phyloP scores from a whole-genome alignment of 2,888 invertebrate species.

The Eustalomyia histrio region DNA sequence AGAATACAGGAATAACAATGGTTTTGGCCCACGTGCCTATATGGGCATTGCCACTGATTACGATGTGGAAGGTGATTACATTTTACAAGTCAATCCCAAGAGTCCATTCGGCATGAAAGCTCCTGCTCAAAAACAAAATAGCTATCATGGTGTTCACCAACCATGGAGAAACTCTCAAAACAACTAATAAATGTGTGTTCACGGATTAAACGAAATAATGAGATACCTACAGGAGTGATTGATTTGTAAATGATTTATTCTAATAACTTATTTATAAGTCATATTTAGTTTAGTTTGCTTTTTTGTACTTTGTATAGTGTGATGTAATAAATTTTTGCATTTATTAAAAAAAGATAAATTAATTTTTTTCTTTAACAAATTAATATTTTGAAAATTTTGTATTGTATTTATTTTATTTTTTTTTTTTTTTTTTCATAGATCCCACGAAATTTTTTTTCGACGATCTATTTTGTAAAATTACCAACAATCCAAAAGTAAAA shows the following conservation, averaged over 20 bases:
- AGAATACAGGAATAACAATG: conserved; percentile 74
- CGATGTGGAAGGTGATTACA: conserved; percentile 75
- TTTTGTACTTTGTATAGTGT: conserved; percentile 4
- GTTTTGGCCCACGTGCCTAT: conserved; percentile 73
- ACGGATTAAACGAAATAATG: not conserved
- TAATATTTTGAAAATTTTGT: too few relatives aligned
- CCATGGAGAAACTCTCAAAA: not conserved
- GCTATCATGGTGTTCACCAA: conserved; percentile 69
- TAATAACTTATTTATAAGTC: not conserved
- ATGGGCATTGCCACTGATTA: conserved; percentile 75
- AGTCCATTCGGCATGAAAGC: conserved; percentile 76
- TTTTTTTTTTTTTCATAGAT: too few relatives aligned
- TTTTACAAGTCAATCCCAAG: conserved; percentile 75
- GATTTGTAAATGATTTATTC: not conserved
- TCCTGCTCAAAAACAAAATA: conserved; percentile 71
- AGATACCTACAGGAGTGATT: not conserved
- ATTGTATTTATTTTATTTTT: too few relatives aligned
- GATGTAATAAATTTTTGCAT: conserved; percentile 46
- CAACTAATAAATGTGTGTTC: conserved; percentile 5
- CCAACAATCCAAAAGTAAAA: too few relatives aligned
- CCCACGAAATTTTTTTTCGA: too few relatives aligned
- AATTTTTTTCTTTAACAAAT: not conserved
- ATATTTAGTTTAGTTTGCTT: conserved; percentile 3
- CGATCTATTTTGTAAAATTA: too few relatives aligned
- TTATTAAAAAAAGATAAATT: conserved; percentile 38